Conservation (phyloP, 2,797 vertebrate genomes). For the Echeneis naucrates region DNA sequence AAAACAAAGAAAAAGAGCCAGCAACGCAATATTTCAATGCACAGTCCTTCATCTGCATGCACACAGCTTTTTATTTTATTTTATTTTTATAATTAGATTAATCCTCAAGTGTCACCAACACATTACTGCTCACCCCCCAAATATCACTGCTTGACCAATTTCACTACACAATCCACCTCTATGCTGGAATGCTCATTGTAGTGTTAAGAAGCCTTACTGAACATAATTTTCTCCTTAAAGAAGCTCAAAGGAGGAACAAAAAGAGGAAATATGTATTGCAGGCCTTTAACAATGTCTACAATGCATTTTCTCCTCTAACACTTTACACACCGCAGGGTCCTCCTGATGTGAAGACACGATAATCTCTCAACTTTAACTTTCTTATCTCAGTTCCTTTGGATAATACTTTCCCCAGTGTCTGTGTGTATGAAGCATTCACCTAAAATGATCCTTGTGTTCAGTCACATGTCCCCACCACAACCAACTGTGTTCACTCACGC, state of each 20-base stretch:
- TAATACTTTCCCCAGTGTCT: not conserved
- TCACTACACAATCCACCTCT: constrained; percentile 54
- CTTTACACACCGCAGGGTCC: constrained; percentile 7
- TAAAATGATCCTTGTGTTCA: not conserved
- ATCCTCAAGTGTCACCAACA: constrained; percentile 30
- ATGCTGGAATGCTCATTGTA: constrained; percentile 35
- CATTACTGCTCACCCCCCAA: constrained; percentile 27
- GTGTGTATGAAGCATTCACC: not conserved
- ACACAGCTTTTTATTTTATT: too few relatives aligned
- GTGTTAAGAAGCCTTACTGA: constrained; percentile 41
- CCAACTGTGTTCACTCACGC: too few relatives aligned
- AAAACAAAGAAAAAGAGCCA: constrained; percentile 8
- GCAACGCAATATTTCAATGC: constrained; percentile 33
- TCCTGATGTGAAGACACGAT: too few relatives aligned
- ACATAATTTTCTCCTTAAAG: constrained; percentile 45
- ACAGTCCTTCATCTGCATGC: constrained; percentile 45
- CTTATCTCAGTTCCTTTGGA: not conserved
- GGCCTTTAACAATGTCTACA: constrained; percentile 12
- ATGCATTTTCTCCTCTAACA: constrained; percentile 14
- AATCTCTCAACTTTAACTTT: too few relatives aligned
- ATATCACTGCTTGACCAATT: constrained; percentile 56
- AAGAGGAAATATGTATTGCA: constrained; percentile 17
- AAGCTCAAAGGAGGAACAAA: constrained; percentile 37
- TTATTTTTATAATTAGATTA: too few relatives aligned
- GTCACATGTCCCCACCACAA: not conserved